These are phyloP conservation scores for Bostrychus sinensis DNA, from an alignment of 2,113 vertebrate genomes.

Conservation along the genomic window DNA sequence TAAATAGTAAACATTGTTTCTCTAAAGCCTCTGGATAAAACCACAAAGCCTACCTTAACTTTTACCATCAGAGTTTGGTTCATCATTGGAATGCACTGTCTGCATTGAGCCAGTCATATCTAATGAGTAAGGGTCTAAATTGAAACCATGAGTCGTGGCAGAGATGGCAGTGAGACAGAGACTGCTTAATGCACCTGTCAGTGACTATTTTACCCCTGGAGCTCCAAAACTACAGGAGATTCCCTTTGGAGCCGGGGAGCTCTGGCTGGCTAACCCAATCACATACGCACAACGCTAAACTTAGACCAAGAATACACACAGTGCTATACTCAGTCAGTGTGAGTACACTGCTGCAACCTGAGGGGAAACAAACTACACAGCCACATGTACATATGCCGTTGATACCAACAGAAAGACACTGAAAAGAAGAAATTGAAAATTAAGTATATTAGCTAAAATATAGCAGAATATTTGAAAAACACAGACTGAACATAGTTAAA, in stretches of 20 bases:
- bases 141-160: conserved; percentile 67
- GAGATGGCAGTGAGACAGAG: conserved; percentile 31
- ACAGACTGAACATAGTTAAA: neutral
- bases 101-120: conserved; percentile 35
- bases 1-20: too few species aligned
- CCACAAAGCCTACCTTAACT: too few species aligned
- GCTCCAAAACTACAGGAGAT: conserved; percentile 65
- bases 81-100: conserved; percentile 18
- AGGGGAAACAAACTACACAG: conserved; percentile 26
- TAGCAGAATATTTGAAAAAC: neutral
- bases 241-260: conserved; percentile 58
- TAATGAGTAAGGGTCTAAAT: conserved; percentile 71
- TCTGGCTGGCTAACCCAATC: conserved; percentile 51
- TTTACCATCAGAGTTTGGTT: too few species aligned
- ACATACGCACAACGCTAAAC: conserved; percentile 61
- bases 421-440: neutral
- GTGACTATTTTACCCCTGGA: conserved; percentile 57
- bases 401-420: conserved; percentile 4
- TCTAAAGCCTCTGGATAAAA: too few species aligned
- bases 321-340: conserved; percentile 32
- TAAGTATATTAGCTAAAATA: neutral
- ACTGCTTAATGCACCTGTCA: conserved; percentile 69
- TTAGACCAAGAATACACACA: conserved; percentile 52
- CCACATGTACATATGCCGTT: neutral
- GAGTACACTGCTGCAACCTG: conserved; percentile 2